phyloP scores from a whole-genome alignment of 2,888 invertebrate genomes.

The Platerodrilus igneus region DNA sequence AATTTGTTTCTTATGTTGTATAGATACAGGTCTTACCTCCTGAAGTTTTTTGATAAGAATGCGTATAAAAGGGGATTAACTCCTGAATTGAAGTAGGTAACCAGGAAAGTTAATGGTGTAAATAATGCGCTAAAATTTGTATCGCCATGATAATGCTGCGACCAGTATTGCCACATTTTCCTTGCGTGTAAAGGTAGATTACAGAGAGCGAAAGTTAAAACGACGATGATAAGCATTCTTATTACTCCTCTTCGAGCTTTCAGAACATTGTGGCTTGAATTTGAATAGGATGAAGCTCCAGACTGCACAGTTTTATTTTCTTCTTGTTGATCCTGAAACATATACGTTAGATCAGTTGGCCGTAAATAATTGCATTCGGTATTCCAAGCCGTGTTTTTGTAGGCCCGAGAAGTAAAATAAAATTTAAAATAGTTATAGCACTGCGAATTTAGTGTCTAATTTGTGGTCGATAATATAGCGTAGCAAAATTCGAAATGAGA shows the following conservation, averaged over 20 bases:
- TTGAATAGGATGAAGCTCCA: slow-evolving; percentile 57
- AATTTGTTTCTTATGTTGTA: too few species aligned
- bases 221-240: slow-evolving; percentile 83
- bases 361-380: too few species aligned
- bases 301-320: too few species aligned
- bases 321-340: too few species aligned
- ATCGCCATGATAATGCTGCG: slow-evolving; percentile 53
- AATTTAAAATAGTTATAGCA: too few species aligned
- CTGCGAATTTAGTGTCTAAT: too few species aligned
- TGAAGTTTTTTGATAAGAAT: slow-evolving; percentile 67
- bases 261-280: slow-evolving; percentile 70
- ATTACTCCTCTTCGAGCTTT: slow-evolving; percentile 80
- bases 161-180: slow-evolving; percentile 84
- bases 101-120: slow-evolving; percentile 80
- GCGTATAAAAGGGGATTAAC: slow-evolving; percentile 89
- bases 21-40: slow-evolving; percentile 43
- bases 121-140: slow-evolving; percentile 72
- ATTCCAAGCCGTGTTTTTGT: too few species aligned
- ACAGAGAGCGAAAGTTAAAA: slow-evolving; percentile 82
- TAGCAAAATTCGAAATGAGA: too few species aligned
- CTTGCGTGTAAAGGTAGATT: slow-evolving; percentile 86
- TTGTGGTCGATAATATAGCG: too few species aligned
- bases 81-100: slow-evolving; percentile 86
- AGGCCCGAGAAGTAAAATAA: too few species aligned
- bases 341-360: too few species aligned